phyloP scores from a whole-genome alignment of 2,888 invertebrate genomes.

The Andrena praecox region DNA sequence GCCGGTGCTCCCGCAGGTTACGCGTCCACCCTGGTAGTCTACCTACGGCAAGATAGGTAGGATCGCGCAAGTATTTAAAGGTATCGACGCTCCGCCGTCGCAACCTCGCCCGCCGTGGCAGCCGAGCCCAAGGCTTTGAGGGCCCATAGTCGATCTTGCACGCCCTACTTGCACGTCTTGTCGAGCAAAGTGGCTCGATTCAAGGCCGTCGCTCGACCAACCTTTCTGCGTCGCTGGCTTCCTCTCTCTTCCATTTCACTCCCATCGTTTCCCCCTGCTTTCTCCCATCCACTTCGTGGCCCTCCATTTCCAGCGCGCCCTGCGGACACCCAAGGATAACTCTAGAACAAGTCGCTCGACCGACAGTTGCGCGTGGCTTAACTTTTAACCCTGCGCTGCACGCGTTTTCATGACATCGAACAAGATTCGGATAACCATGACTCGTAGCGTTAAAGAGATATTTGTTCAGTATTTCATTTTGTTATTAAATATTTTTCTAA shows the following conservation, averaged over 20 bases:
- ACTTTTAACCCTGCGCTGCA: too few species aligned
- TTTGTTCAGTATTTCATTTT: too few species aligned
- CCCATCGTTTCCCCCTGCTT: neutral
- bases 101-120: neutral
- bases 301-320: too few species aligned
- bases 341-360: too few species aligned
- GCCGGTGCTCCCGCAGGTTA: neutral
- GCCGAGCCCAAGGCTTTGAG: slow-evolving; percentile 59
- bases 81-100: slow-evolving; percentile 38
- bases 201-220: slow-evolving; percentile 61
- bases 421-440: too few species aligned
- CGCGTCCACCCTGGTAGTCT: neutral
- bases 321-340: too few species aligned
- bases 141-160: slow-evolving; percentile 52
- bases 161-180: slow-evolving; percentile 66
- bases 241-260: slow-evolving; percentile 26
- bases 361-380: too few species aligned
- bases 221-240: slow-evolving; percentile 52
- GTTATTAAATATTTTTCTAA: too few species aligned
- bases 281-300: neutral
- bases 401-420: too few species aligned
- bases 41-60: neutral
- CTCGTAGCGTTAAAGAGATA: too few species aligned
- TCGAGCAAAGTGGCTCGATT: slow-evolving; percentile 61
- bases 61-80: slow-evolving; percentile 64